Conservation (phyloP, 2,113 vertebrate species). For the Anseranas semipalmata region DNA sequence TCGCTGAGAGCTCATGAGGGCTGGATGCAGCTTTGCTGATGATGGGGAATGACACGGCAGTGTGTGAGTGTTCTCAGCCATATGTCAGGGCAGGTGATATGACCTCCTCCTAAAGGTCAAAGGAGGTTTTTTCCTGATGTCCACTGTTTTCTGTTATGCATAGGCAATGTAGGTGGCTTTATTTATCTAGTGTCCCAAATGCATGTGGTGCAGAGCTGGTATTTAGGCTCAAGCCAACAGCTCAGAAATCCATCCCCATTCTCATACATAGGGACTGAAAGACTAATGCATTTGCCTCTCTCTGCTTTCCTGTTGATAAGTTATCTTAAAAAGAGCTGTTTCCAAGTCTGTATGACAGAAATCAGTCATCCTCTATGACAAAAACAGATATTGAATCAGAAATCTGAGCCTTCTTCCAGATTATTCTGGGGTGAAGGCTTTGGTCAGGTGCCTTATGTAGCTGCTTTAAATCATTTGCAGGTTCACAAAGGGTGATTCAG, state of each 20-base stretch:
- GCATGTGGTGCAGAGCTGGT: not conserved
- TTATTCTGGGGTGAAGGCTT: not conserved
- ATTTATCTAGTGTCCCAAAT: not conserved
- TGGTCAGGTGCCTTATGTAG: not conserved
- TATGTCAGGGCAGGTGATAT: fast-evolving
- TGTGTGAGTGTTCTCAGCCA: not conserved
- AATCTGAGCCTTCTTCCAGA: not conserved
- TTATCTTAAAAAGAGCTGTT: not conserved
- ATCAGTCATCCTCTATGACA: not conserved
- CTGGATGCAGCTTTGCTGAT: not conserved
- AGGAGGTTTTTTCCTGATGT: not conserved
- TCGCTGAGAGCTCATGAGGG: not conserved
- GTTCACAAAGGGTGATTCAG: not conserved
- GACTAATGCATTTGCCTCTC: not conserved
- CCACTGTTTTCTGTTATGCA: not conserved
- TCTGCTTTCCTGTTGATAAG: not conserved
- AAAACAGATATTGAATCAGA: not conserved
- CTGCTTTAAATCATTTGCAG: not conserved
- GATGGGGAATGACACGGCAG: not conserved
- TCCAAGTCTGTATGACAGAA: not conserved
- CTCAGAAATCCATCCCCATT: not conserved
- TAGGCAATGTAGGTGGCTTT: not conserved
- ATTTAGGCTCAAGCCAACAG: not conserved
- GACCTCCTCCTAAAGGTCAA: not conserved
- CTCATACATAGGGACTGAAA: not conserved